These are phyloP conservation scores for Caradrina clavipalpis DNA, from an alignment of 2,888 invertebrate genomes.

Conservation along the genomic window DNA sequence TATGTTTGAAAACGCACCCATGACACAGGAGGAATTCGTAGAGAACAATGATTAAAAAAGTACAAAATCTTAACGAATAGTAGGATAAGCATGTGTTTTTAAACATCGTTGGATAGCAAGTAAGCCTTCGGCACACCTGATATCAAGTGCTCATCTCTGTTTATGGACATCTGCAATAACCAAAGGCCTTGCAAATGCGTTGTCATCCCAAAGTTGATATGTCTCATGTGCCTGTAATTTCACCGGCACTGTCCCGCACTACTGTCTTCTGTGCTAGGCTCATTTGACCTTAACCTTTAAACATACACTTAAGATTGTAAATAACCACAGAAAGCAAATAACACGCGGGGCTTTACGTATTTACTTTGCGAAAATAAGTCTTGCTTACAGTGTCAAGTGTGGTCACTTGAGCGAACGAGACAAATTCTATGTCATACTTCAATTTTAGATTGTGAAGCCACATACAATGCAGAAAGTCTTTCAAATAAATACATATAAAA, in stretches of 20 bases:
- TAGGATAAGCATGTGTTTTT: no score
- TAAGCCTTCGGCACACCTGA: no score
- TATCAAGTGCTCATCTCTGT: no score
- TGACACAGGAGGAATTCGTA: no score
- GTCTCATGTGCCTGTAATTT: no score
- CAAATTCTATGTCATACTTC: not conserved
- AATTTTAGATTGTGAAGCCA: not conserved
- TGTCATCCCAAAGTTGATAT: no score
- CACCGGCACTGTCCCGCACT: no score
- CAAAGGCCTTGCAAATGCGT: no score
- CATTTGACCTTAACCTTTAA: constrained; percentile 6
- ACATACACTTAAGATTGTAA: constrained; percentile 24
- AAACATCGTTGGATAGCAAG: no score
- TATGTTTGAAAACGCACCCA: no score
- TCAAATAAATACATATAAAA: constrained; percentile 1
- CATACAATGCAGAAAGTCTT: not conserved
- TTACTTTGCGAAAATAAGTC: constrained; percentile 38
- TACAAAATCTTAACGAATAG: not conserved
- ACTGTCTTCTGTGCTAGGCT: constrained; percentile 6
- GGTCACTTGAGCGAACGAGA: constrained; percentile 1
- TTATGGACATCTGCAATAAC: no score
- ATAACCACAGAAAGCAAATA: constrained; percentile 44
- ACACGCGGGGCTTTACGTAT: constrained; percentile 19
- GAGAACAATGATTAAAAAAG: no score
- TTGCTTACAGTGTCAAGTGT: constrained; percentile 4